phyloP scores from a whole-genome alignment of 2,113 vertebrate species.

The Nothocercus julius region DNA sequence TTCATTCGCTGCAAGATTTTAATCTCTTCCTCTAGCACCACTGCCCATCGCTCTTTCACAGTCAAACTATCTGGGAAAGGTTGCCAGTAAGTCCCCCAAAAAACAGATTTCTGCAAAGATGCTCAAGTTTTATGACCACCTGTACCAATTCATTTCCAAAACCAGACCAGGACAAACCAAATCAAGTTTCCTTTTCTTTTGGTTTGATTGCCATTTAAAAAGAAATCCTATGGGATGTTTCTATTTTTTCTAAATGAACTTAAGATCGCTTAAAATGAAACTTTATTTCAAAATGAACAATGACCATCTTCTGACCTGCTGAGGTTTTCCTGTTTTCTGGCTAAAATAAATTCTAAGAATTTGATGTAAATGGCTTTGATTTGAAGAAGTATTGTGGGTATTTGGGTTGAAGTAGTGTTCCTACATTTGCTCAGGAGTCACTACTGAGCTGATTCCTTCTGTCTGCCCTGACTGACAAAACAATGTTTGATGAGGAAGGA shows the following conservation, averaged over 20 bases:
- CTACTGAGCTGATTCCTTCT: background rate
- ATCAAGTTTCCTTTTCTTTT: background rate
- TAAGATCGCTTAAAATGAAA: background rate
- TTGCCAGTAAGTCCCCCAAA: background rate
- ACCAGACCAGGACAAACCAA: background rate
- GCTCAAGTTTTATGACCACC: background rate
- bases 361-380: background rate
- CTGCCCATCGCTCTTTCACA: background rate
- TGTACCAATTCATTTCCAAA: background rate
- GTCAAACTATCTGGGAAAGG: background rate
- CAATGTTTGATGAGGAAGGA: background rate
- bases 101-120: background rate
- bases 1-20: background rate
- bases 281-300: background rate
- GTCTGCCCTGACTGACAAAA: background rate
- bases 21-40: background rate
- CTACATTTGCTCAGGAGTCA: background rate
- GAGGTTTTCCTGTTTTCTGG: background rate
- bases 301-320: background rate
- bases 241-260: background rate
- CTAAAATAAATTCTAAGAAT: background rate
- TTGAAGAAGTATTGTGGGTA: background rate
- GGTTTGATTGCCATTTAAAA: background rate
- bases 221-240: background rate
- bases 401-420: background rate